Conservation (phyloP, 2,888 invertebrate genomes). For the Dilophus febrilis region DNA sequence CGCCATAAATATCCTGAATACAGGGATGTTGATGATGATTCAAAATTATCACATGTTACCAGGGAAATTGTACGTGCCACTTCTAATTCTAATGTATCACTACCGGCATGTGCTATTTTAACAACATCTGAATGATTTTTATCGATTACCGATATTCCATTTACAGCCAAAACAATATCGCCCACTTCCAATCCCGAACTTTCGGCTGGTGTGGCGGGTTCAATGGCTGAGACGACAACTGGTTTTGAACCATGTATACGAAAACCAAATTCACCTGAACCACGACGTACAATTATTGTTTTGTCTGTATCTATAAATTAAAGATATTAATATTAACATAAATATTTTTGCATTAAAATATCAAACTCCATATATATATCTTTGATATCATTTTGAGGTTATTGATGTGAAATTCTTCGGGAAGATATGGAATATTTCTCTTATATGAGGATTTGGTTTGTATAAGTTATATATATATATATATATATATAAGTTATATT, state of each 20-base stretch:
- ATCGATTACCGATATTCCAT: conserved; percentile 79
- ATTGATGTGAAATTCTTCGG: too few relatives aligned
- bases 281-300: conserved; percentile 63
- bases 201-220: conserved; percentile 86
- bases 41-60: conserved; percentile 46
- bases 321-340: too few relatives aligned
- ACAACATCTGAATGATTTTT: conserved; percentile 88
- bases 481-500: too few relatives aligned
- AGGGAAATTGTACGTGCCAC: conserved; percentile 75
- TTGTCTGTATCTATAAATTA: conserved; percentile 62
- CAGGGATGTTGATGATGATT: conserved; percentile 41
- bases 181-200: conserved; percentile 83
- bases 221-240: conserved; percentile 90
- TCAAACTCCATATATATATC: too few relatives aligned
- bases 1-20: conserved; percentile 66
- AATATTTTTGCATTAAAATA: too few relatives aligned
- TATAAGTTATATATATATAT: too few relatives aligned
- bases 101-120: conserved; percentile 75
- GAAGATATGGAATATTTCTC: too few relatives aligned
- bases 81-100: conserved; percentile 71
- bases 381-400: too few relatives aligned
- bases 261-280: conserved; percentile 84
- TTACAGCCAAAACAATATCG: conserved; percentile 83
- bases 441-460: too few relatives aligned
- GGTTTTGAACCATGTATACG: conserved; percentile 90